Evolutionary conservation across 2,888 invertebrate genomes (phyloP).

Genomic region (Apocheima hispidaria): DNA sequence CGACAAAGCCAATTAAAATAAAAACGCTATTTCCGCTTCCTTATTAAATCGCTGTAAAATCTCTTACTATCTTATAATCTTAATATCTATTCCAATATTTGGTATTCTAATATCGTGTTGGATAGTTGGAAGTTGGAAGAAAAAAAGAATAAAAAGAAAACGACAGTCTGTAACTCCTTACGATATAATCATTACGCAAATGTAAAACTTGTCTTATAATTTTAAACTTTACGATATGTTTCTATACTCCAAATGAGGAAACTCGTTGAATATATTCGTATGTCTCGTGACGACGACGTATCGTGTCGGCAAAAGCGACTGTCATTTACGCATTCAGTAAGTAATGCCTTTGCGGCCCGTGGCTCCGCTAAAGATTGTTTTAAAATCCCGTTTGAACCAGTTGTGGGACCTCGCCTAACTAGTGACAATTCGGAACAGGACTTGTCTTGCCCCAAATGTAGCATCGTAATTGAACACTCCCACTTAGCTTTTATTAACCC

Average conservation of each 20-base stretch:
- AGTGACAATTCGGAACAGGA: conserved; percentile 51
- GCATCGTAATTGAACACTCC: conserved; percentile 51
- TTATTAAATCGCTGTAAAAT: too few relatives aligned
- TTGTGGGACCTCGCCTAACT: conserved; percentile 43
- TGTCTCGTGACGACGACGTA: background rate
- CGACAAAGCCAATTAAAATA: too few relatives aligned
- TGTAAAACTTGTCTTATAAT: too few relatives aligned
- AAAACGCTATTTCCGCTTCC: too few relatives aligned
- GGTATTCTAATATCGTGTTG: too few relatives aligned
- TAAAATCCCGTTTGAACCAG: conserved; percentile 58
- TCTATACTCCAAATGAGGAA: background rate
- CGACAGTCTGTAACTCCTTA: too few relatives aligned
- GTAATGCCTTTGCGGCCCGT: conserved; percentile 51
- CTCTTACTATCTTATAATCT: too few relatives aligned
- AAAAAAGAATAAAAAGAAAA: too few relatives aligned
- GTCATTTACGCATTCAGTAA: background rate
- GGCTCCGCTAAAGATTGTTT: conserved; percentile 52
- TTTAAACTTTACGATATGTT: background rate
- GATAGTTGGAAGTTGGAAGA: too few relatives aligned
- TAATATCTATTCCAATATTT: too few relatives aligned
- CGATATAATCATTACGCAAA: too few relatives aligned
- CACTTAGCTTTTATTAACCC: conserved; percentile 62
- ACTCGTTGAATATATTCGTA: background rate
- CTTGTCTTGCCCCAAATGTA: conserved; percentile 52
- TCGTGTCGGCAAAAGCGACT: background rate